Base-by-base conservation (phyloP, 2,113 vertebrate species). In the Zeus faber region DNA sequence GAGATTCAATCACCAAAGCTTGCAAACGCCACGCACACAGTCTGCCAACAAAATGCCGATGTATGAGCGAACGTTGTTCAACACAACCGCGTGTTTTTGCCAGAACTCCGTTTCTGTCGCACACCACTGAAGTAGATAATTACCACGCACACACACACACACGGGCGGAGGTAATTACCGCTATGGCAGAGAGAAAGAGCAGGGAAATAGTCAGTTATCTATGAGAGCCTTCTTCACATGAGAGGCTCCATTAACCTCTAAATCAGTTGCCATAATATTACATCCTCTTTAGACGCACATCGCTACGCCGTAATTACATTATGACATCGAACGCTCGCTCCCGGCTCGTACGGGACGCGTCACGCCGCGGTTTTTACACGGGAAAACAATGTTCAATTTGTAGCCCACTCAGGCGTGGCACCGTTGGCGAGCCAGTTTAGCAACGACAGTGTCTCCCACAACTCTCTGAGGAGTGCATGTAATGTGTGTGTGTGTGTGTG, bases 171-270 rank as follows among this genome's bases (percentile, higher is more conserved):
- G 8, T 43, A 7, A 14, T 37, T 37, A 37, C n/a, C 6, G 13
- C n/a, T 14, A 37, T 37, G n/a, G 33, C 33, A 37, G 16, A 35
- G 10, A 31, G 31, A 50, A 59, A 40, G 53, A 67, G 56, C 53
- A 9, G 56, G 6, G 3, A 17, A 23, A 21, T 14, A 44, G 10
- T 20, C 7, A 22, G 43, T 18, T 46, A 65, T 52, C 41, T 22
- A 65, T 72, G 54, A 69, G 70, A 73, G 69, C 58, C 58, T 67
- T 49, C 43, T 71, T 73, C 61, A 76, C 62, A 79, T 6, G 57
- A 79, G 63, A 76, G 59, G 71, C 74, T 77, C 73, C 77, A 83
- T 79, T 79, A 83, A 70, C 69, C 57, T 77, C 44, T 40, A 65
- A 74, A 81, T 79, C 66, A 63, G 39, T 59, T 52, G 62, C 53